These are phyloP conservation scores for Andrena bucephala DNA, from an alignment of 2,888 invertebrate genomes.

Conservation along the genomic window DNA sequence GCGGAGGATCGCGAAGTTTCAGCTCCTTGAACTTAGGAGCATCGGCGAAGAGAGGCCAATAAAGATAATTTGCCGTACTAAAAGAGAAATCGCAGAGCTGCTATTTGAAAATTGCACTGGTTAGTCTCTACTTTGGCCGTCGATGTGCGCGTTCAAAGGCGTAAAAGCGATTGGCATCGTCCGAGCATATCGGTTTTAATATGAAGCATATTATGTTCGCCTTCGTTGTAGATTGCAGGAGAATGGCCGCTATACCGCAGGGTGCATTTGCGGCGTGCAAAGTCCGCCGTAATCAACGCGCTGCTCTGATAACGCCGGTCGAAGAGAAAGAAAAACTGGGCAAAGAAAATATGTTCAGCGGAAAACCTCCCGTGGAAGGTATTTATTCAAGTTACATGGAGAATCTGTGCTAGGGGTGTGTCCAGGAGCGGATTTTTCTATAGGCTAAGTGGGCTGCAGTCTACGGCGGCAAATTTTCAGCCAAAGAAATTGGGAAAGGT, in stretches of 20 bases:
- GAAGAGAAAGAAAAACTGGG: slow-evolving; percentile 43
- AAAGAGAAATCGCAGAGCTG: slow-evolving; percentile 67
- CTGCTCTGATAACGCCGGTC: slow-evolving; percentile 47
- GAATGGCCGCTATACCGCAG: slow-evolving; percentile 92
- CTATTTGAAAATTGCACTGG: slow-evolving; percentile 76
- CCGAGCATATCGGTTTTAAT: too few relatives aligned
- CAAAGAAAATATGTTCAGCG: slow-evolving; percentile 67
- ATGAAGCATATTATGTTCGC: too few relatives aligned
- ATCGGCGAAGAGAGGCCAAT: slow-evolving; percentile 13
- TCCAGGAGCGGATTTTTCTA: too few relatives aligned
- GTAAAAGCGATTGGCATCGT: too few relatives aligned
- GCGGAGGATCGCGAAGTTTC: slow-evolving; percentile 22
- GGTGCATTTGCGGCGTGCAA: slow-evolving; percentile 91
- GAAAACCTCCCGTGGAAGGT: slow-evolving; percentile 60
- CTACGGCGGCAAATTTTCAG: too few relatives aligned
- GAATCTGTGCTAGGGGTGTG: neutral
- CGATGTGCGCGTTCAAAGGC: neutral
- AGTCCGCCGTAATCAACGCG: slow-evolving; percentile 87
- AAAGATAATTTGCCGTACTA: slow-evolving; percentile 37
- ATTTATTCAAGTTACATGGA: slow-evolving; percentile 16
- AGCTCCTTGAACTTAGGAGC: slow-evolving; percentile 22
- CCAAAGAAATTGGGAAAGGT: too few relatives aligned
- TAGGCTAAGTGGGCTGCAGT: too few relatives aligned
- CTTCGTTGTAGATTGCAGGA: slow-evolving; percentile 78
- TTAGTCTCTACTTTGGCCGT: slow-evolving; percentile 56